Percentiles rank a stretch among this genome's conserved stretches.
phyloP scores from a whole-genome alignment of 2,113 vertebrate species.

The Apus apus region DNA sequence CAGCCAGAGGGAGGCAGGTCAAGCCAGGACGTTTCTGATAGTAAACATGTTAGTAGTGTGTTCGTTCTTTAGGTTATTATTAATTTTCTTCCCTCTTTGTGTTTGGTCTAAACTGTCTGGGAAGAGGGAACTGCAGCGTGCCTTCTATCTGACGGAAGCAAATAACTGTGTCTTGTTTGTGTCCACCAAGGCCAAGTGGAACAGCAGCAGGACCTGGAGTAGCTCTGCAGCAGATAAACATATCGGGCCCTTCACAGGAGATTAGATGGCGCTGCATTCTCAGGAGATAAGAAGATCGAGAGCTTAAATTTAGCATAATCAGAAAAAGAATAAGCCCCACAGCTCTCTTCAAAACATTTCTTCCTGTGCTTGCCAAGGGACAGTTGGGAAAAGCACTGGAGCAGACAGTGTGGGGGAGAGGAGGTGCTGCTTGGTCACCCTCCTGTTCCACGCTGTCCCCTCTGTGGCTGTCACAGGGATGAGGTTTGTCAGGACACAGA shows the following conservation, averaged over 20 bases:
- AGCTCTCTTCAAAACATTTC: not conserved
- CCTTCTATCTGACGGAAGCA: not conserved
- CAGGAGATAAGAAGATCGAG: slow-evolving; percentile 36
- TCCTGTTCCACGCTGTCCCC: not conserved
- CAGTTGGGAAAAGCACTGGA: not conserved
- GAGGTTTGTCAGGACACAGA: not conserved
- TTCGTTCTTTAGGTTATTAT: not conserved
- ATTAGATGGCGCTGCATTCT: slow-evolving; percentile 15
- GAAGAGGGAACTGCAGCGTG: not conserved
- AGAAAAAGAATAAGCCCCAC: not conserved
- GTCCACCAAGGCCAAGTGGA: rapidly evolving
- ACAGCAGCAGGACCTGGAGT: not conserved
- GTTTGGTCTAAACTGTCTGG: not conserved
- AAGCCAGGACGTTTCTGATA: not conserved
- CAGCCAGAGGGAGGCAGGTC: not conserved
- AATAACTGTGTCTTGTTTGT: not conserved
- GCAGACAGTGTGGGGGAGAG: not conserved
- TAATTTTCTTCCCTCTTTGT: not conserved
- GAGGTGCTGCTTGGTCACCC: not conserved
- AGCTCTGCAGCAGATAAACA: not conserved
- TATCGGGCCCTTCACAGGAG: not conserved
- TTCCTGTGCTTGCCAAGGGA: not conserved
- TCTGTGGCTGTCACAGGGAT: rapidly evolving
- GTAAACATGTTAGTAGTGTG: not conserved
- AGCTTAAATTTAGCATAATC: slow-evolving; percentile 28